A percentile compares a stretch with the other conserved stretches of the same genome.
Evolutionary conservation across 2,113 vertebrate genomes (phyloP).

Genomic region (Ammodytes marinus): DNA sequence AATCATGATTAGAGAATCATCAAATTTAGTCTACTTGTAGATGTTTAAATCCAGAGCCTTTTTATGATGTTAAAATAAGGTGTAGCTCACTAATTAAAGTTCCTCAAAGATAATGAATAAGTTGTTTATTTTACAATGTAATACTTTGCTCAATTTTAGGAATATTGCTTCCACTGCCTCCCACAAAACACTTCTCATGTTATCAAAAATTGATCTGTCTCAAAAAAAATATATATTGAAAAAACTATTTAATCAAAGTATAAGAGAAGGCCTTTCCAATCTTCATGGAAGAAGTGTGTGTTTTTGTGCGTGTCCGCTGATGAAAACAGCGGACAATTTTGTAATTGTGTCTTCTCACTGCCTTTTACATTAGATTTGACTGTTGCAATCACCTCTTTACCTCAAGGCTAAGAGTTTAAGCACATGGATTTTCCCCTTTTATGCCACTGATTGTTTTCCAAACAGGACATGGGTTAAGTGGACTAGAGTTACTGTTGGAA

Average conservation of each 20-base stretch:
- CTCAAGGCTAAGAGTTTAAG: conserved; percentile 13
- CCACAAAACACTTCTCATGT: no score
- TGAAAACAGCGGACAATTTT: no score
- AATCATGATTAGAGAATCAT: no score
- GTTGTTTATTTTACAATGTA: not conserved
- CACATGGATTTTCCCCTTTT: conserved; percentile 28
- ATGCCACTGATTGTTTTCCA: conserved; percentile 23
- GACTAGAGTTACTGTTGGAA: conserved; percentile 30
- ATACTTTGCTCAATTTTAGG: no score
- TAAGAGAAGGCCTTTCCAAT: not conserved
- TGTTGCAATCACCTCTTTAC: conserved; percentile 9
- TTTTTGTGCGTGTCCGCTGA: not conserved
- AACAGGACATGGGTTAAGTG: conserved; percentile 35
- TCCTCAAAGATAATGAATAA: not conserved
- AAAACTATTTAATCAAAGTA: not conserved
- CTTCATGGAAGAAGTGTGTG: not conserved
- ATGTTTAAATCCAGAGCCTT: no score
- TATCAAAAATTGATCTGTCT: not conserved
- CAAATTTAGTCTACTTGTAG: no score
- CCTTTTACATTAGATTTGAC: not conserved
- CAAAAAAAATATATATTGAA: not conserved
- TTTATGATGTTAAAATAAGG: not conserved
- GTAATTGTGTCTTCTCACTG: conserved; percentile 5
- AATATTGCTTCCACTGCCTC: not conserved
- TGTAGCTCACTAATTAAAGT: conserved; percentile 24